Conservation (phyloP, 1,140 invertebrate genomes). For the Ceratosolen fusciceps region DNA sequence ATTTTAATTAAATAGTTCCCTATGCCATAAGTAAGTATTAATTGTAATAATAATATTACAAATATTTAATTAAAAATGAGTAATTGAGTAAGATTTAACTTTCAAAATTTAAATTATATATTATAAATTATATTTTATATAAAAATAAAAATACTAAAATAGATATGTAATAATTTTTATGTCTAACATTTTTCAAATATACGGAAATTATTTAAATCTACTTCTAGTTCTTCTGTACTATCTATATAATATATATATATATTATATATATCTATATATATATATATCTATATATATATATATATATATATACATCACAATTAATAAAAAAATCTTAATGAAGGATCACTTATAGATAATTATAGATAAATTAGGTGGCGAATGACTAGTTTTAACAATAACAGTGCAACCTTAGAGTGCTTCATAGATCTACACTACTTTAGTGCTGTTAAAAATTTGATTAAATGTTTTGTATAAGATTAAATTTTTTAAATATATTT, state of each 20-base stretch:
- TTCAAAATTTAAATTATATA: slow-evolving; percentile 27
- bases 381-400: neutral
- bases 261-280: no score
- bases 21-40: neutral
- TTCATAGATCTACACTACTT: no score
- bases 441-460: no score
- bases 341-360: neutral
- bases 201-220: neutral
- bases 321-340: no score
- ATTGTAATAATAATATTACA: slow-evolving; percentile 26
- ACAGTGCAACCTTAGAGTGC: neutral
- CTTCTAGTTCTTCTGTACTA: neutral
- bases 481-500: no score
- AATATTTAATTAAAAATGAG: neutral
- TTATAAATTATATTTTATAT: neutral
- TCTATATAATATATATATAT: neutral
- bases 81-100: neutral
- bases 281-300: no score
- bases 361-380: neutral
- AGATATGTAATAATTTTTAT: neutral
- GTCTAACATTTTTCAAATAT: neutral
- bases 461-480: neutral
- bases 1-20: neutral
- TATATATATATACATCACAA: neutral
- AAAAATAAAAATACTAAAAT: neutral